phyloP scores from a whole-genome alignment of 2,888 invertebrate genomes.

The Diaphora mendica region DNA sequence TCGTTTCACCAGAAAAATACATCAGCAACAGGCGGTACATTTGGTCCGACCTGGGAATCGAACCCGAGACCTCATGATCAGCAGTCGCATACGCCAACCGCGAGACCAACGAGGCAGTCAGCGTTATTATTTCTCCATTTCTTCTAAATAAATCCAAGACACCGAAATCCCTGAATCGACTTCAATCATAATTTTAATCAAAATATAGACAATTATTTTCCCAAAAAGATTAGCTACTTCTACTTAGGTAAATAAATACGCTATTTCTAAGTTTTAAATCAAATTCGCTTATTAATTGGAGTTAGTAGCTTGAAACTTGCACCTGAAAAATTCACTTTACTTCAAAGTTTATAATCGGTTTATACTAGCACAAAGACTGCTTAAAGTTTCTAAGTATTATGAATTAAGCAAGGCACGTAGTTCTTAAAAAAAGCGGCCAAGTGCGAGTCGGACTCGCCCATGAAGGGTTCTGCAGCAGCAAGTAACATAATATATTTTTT shows the following conservation, averaged over 20 bases:
- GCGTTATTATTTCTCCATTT: no score
- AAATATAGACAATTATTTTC: slow-evolving; percentile 26
- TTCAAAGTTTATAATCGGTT: slow-evolving; percentile 32
- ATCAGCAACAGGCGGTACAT: no score
- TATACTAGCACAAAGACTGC: slow-evolving; percentile 32
- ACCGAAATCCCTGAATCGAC: neutral
- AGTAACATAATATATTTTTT: no score
- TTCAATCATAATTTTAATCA: no score
- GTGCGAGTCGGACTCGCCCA: no score
- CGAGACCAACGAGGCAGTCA: no score
- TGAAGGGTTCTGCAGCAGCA: no score
- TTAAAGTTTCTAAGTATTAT: slow-evolving; percentile 32
- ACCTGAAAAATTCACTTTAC: slow-evolving; percentile 46
- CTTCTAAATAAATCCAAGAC: neutral
- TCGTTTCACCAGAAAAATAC: no score
- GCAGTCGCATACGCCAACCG: no score
- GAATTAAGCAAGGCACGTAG: slow-evolving; percentile 26
- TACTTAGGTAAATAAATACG: slow-evolving; percentile 23
- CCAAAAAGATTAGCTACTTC: slow-evolving; percentile 37
- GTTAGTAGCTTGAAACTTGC: slow-evolving; percentile 27
- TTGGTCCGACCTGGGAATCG: no score
- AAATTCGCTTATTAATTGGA: slow-evolving; percentile 16
- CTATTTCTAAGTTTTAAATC: slow-evolving; percentile 37
- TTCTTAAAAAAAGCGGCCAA: no score
- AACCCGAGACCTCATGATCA: no score